Evolutionary conservation across 2,113 vertebrate species (phyloP).

Genomic region (Penelope pileata): DNA sequence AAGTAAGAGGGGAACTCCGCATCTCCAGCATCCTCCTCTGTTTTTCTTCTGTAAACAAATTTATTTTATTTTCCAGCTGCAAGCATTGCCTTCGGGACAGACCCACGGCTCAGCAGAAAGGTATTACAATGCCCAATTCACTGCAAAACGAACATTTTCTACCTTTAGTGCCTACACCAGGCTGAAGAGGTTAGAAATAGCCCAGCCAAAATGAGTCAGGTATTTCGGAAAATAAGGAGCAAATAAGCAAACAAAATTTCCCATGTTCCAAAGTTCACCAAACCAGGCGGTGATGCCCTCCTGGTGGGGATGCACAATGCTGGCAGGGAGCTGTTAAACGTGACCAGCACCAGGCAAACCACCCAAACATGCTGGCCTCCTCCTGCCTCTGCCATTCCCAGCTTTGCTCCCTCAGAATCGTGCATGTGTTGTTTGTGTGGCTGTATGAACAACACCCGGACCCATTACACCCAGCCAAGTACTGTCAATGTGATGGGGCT

Average conservation of each 20-base stretch:
- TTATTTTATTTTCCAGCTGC: not conserved
- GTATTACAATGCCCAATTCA: not conserved
- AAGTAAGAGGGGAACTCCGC: not conserved
- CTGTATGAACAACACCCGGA: no score
- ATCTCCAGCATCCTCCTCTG: not conserved
- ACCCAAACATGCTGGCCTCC: not conserved
- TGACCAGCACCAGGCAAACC: not conserved
- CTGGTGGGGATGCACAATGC: not conserved
- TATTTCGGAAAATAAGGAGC: not conserved
- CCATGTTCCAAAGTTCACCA: not conserved
- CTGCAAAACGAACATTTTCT: not conserved
- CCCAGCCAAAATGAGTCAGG: not conserved
- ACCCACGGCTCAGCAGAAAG: not conserved
- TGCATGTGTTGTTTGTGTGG: no score
- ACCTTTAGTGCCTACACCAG: not conserved
- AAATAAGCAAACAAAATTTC: not conserved
- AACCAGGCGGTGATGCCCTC: not conserved
- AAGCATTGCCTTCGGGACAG: not conserved
- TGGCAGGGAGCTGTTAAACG: not conserved
- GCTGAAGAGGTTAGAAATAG: not conserved
- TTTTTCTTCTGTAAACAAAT: not conserved
- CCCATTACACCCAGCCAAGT: no score
- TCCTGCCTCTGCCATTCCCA: not conserved
- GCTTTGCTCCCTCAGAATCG: not conserved
- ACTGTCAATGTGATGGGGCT: no score